These are phyloP conservation scores for Bibio marci DNA, from an alignment of 2,888 invertebrate species.

Conservation along the genomic window DNA sequence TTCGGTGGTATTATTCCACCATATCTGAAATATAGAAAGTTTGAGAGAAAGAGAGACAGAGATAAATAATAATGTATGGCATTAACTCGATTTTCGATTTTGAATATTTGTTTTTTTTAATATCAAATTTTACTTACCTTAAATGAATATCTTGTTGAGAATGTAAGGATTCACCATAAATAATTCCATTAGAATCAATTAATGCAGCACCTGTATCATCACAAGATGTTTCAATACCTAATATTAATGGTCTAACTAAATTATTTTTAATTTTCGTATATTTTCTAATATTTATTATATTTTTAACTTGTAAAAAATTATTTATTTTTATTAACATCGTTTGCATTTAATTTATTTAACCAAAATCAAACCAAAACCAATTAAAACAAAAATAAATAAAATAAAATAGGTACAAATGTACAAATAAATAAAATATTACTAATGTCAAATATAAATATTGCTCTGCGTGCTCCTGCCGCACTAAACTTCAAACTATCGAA, in stretches of 20 bases:
- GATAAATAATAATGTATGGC: no score
- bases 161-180: conserved; percentile 63
- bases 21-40: conserved; percentile 8
- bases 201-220: conserved; percentile 93
- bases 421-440: no score
- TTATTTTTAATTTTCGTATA: not conserved
- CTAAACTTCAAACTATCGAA: no score
- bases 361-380: no score
- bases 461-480: no score
- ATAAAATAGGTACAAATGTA: no score
- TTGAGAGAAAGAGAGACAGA: no score
- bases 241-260: not conserved
- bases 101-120: no score
- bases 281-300: not conserved
- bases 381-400: no score
- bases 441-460: no score
- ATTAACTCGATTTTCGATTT: no score
- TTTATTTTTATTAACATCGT: not conserved
- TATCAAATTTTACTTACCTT: conserved; percentile 42
- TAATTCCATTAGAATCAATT: conserved; percentile 48
- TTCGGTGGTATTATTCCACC: conserved; percentile 84
- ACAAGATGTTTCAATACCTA: conserved; percentile 92
- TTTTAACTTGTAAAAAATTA: not conserved
- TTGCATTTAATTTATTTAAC: not conserved
- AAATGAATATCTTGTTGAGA: conserved; percentile 67